phyloP scores from a whole-genome alignment of 2,888 invertebrate genomes.

The Caenorhabditis auriculariae region DNA sequence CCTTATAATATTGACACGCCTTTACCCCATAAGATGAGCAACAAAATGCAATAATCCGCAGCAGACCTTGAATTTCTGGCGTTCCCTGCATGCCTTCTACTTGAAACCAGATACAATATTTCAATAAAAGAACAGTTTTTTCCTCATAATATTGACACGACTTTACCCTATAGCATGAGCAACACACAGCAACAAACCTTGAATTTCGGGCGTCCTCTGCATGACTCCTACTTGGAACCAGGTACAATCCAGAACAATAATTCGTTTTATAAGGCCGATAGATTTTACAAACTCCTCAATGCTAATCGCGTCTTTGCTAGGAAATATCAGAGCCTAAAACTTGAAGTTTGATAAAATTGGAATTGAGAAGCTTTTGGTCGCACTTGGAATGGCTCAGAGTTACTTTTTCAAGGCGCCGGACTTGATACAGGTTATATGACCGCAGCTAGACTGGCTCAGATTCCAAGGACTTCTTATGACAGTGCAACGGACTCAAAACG shows the following conservation, averaged over 20 bases:
- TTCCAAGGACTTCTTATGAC: too few species aligned
- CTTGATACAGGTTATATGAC: neutral
- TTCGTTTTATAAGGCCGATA: slow-evolving; percentile 37
- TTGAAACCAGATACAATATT: neutral
- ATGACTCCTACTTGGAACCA: slow-evolving; percentile 59
- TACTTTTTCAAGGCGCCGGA: too few species aligned
- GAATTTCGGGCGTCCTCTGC: slow-evolving; percentile 47
- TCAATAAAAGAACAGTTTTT: too few species aligned
- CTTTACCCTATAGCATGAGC: neutral
- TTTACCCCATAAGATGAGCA: neutral
- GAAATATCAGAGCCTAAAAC: slow-evolving; percentile 48
- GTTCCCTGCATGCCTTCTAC: neutral
- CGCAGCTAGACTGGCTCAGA: too few species aligned
- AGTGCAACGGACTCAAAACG: too few species aligned
- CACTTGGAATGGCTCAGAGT: too few species aligned
- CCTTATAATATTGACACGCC: neutral
- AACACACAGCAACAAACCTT: slow-evolving; percentile 19
- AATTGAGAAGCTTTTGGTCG: too few species aligned
- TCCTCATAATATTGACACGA: neutral
- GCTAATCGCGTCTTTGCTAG: slow-evolving; percentile 36
- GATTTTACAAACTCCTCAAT: slow-evolving; percentile 49
- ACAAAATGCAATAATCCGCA: too few species aligned
- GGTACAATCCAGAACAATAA: slow-evolving; percentile 60
- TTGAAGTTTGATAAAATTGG: too few species aligned
- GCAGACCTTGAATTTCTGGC: too few species aligned